Evolutionary conservation across 2,113 vertebrate genomes (phyloP).

Genomic region (Etia nguti): DNA sequence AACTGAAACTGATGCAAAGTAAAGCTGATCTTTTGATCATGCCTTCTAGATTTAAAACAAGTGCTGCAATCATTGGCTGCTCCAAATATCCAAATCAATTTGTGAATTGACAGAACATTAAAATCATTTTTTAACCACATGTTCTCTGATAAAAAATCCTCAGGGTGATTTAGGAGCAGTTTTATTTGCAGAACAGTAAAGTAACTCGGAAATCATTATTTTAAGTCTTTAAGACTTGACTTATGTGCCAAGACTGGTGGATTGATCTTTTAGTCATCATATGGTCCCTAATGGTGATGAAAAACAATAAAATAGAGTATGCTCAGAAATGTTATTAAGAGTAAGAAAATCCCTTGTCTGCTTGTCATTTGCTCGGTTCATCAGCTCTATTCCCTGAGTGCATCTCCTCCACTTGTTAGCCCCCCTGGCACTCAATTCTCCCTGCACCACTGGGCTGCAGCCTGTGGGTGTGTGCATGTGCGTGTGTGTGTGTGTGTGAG

Average conservation of each 20-base stretch:
- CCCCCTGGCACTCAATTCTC: constrained; percentile 1
- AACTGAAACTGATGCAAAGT: not conserved
- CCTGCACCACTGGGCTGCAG: constrained; percentile 22
- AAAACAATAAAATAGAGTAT: not conserved
- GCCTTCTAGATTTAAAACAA: not conserved
- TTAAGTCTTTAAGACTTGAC: not conserved
- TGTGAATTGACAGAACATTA: not conserved
- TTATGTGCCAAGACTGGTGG: not conserved
- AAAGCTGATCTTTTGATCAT: not conserved
- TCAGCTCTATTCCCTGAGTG: not conserved
- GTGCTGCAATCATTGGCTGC: not conserved
- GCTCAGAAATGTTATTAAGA: not conserved
- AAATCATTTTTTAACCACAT: not conserved
- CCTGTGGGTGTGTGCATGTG: not conserved
- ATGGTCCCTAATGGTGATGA: not conserved
- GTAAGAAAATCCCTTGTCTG: not conserved
- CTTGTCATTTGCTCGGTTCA: constrained; percentile 5
- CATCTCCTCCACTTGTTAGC: constrained; percentile 2
- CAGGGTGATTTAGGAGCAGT: not conserved
- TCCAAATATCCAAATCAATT: not conserved
- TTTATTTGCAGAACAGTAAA: not conserved
- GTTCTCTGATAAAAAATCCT: not conserved
- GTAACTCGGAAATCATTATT: not conserved
- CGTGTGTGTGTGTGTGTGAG: not conserved
- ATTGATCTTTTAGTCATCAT: not conserved